These are phyloP conservation scores for Stenodema calcarata DNA, from an alignment of 2,888 invertebrate genomes.

Conservation along the genomic window DNA sequence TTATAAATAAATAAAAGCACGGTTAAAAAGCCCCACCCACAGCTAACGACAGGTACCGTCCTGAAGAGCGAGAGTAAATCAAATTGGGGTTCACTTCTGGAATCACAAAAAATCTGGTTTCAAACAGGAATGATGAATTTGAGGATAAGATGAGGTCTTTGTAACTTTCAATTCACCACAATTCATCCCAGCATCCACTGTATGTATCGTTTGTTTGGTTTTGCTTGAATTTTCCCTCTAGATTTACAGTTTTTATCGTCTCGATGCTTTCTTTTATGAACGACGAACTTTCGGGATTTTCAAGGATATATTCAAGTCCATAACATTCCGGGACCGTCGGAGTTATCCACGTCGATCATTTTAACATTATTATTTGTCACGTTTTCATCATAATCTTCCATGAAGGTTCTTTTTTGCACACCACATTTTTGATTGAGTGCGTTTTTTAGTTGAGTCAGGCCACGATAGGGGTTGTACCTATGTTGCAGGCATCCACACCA, in stretches of 20 bases:
- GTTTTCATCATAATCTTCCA: neutral
- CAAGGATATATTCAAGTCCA: too few species aligned
- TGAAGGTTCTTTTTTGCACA: slow-evolving; percentile 6
- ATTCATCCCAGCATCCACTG: neutral
- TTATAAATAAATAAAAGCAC: too few species aligned
- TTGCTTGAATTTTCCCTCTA: neutral
- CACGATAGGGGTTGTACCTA: slow-evolving; percentile 39
- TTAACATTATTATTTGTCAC: neutral
- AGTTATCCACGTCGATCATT: neutral
- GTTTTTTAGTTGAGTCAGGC: slow-evolving; percentile 41
- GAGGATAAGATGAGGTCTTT: too few species aligned
- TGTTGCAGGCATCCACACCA: slow-evolving; percentile 42
- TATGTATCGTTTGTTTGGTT: neutral
- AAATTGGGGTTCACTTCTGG: too few species aligned
- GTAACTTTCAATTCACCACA: too few species aligned
- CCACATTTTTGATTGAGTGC: slow-evolving; percentile 39
- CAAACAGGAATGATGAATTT: too few species aligned
- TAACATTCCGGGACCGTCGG: neutral
- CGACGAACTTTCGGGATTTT: too few species aligned
- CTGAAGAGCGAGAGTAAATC: too few species aligned
- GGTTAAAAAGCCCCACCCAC: too few species aligned
- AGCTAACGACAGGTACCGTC: too few species aligned
- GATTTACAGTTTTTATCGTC: neutral
- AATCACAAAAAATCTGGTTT: too few species aligned
- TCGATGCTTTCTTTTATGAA: too few species aligned